A percentile compares a stretch with the other conserved stretches of the same genome.
Evolutionary conservation across 2,888 invertebrate genomes (phyloP).

Genomic region (Myopa tessellatipennis): DNA sequence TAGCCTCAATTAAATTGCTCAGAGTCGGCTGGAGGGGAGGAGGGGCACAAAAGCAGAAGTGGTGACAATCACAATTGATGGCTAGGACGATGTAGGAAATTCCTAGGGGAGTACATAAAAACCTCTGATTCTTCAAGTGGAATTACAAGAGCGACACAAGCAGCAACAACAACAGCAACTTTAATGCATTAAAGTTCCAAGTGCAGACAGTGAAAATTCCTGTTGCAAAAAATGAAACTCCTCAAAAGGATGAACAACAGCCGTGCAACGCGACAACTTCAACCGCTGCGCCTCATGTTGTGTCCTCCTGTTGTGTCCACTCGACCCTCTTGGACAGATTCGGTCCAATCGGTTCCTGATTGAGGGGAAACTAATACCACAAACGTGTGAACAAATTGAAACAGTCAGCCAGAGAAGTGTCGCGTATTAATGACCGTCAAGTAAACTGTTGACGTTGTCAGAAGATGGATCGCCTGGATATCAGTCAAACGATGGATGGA

Average conservation of each 20-base stretch:
- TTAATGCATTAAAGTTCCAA: constrained; percentile 46
- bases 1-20: constrained; percentile 35
- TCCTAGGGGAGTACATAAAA: constrained; percentile 24
- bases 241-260: not conserved
- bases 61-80: constrained; percentile 32
- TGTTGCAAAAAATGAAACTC: not conserved
- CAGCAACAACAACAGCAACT: constrained; percentile 35
- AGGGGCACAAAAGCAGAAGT: not conserved
- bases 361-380: not conserved
- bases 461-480: no score
- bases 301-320: no score
- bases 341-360: not conserved
- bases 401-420: not conserved
- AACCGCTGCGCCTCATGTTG: not conserved
- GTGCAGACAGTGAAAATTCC: constrained; percentile 26
- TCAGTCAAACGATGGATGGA: no score
- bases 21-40: not conserved
- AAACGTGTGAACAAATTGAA: constrained; percentile 26
- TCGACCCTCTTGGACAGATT: no score
- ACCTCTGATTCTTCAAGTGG: not conserved
- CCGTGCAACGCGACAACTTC: not conserved
- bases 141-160: not conserved
- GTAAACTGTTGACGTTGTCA: no score
- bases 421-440: not conserved
- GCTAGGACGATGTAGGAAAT: constrained; percentile 17